Conservation (phyloP, 2,113 vertebrate species). For the Pachyramphus minor region DNA sequence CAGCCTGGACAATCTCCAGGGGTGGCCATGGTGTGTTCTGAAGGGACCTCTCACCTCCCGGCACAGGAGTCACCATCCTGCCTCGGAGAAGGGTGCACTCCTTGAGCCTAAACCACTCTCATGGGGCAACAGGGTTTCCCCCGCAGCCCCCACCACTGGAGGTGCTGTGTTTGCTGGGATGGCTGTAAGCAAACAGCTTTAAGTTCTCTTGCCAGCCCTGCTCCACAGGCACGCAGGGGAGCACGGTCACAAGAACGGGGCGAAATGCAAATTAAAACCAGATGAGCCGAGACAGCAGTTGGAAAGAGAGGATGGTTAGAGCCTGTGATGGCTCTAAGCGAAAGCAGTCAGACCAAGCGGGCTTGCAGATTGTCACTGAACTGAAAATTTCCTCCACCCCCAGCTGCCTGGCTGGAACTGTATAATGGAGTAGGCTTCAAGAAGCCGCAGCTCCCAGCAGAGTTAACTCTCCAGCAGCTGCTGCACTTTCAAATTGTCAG, state of each 20-base stretch:
- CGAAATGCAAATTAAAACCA: slow-evolving; percentile 65
- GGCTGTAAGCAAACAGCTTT: slow-evolving; percentile 21
- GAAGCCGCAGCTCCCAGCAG: background rate
- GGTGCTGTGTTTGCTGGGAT: background rate
- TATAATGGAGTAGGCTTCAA: background rate
- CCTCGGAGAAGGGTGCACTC: background rate
- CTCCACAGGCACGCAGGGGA: background rate
- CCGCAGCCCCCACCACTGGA: background rate
- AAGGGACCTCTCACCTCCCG: background rate
- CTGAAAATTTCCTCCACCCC: background rate
- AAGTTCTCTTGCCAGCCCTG: background rate
- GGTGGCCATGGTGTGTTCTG: background rate
- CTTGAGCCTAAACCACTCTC: background rate
- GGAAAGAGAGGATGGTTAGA: slow-evolving; percentile 12
- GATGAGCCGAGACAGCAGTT: slow-evolving; percentile 11
- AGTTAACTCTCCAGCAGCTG: slow-evolving; percentile 12
- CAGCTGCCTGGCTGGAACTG: background rate
- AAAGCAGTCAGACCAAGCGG: background rate
- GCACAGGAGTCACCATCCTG: background rate
- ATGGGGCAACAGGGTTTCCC: background rate
- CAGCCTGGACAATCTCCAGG: background rate
- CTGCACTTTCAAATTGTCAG: background rate
- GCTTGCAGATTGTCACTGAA: background rate
- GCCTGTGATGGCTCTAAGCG: slow-evolving; percentile 9
- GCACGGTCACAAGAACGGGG: background rate